These are phyloP conservation scores for Phalanger gymnotis DNA, from an alignment of 2,797 vertebrate genomes.

Conservation along the genomic window DNA sequence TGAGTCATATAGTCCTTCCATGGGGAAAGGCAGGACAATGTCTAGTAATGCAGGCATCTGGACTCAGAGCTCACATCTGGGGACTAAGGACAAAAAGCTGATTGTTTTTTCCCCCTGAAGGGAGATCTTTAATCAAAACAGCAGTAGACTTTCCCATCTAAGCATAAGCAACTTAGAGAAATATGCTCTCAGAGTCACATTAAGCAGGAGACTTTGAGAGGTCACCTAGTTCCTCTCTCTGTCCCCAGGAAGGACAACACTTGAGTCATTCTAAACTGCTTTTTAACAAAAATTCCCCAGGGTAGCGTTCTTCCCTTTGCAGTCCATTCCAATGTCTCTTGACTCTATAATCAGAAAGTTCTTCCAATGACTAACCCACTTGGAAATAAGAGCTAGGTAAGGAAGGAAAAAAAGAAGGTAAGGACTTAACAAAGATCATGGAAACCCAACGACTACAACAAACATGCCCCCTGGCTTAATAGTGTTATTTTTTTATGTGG, in stretches of 20 bases:
- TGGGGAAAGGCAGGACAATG: not conserved
- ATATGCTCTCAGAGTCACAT: not conserved
- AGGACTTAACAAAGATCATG: not conserved
- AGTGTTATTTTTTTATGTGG: not conserved
- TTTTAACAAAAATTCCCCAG: conserved; percentile 14
- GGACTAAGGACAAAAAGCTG: not conserved
- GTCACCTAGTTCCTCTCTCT: conserved; percentile 24
- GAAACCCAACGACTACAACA: not conserved
- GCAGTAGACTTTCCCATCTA: not conserved
- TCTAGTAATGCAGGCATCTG: not conserved
- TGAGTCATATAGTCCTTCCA: not conserved
- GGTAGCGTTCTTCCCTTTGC: conserved; percentile 7
- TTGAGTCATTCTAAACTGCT: conserved; percentile 5
- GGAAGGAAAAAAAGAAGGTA: conserved; percentile 45
- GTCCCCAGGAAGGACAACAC: conserved; percentile 9
- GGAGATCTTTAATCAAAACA: not conserved
- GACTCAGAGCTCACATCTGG: not conserved
- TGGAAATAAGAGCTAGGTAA: conserved; percentile 46
- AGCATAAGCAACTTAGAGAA: not conserved
- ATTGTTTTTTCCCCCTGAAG: not conserved
- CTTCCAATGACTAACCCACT: conserved; percentile 48
- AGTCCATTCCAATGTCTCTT: not conserved
- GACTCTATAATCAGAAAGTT: conserved; percentile 31
- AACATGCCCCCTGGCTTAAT: not conserved
- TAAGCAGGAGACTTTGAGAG: conserved; percentile 38